Base-by-base conservation (phyloP, 1,140 invertebrate species). In the Goniozus legneri region DNA sequence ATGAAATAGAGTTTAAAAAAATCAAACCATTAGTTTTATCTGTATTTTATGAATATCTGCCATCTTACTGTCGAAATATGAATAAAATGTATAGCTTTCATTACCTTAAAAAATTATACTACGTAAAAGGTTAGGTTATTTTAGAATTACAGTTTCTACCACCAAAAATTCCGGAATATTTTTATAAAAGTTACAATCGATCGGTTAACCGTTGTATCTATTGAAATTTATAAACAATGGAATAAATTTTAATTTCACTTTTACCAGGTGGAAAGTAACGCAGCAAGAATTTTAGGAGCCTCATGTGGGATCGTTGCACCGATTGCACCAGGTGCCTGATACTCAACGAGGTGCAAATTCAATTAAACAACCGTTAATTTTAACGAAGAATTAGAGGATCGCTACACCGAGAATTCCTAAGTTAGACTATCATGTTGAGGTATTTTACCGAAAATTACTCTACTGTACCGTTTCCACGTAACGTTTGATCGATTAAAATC, bases 201-300 rank as follows among this genome's bases (percentile, higher is more conserved):
- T 27, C 14, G 4, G 8, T 18, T 32, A 18, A 32, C 27, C 19
- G n/a, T 33, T 27, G 10, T 20, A 13, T 35, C 30, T 34, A 44
- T 19, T 13, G 6, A 37, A 44, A 47, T n/a, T n/a, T n/a, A n/a
- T n/a, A 35, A 16, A 49, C 6, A 40, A 36, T 41, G 12, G 8
- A 24, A 21, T 47, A 20, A 19, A 38, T 39, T 42, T n/a, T n/a
- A 13, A 37, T 33, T 31, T 27, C 34, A n/a, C 15, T 8, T 37
- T 45, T 65, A 77, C 74, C 74, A 56, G 85, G 84, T 13, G 85
- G 85, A 61, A 84, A 82, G 59, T 86, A 86, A 47, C 85, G 74
- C 7, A 87, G 63, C 60, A 83, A 79, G 58, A 87, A 80, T 70
- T 82, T 84, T 22, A 79, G 67, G 30, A 85, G 65, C 64, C 78